A percentile compares a stretch with the other conserved stretches of the same genome.
Evolutionary conservation across 1,140 invertebrate genomes (phyloP).

Genomic region (Zaprionus ghesquierei): DNA sequence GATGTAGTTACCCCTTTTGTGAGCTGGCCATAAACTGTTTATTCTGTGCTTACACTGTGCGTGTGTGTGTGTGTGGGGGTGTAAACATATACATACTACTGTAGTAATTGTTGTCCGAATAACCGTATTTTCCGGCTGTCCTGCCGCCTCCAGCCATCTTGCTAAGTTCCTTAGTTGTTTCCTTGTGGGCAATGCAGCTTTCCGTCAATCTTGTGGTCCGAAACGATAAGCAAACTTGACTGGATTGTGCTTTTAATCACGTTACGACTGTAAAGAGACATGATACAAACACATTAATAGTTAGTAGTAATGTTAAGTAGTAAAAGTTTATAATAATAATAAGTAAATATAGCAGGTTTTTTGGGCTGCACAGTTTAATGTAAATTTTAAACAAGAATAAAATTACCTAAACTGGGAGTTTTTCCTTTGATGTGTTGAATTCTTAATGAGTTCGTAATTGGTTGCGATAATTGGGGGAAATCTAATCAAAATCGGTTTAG

Average conservation of each 20-base stretch:
- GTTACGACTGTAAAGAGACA: conserved; percentile 27
- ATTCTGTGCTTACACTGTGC: background rate
- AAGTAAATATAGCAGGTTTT: too few relatives aligned
- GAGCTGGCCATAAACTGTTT: conserved; percentile 1
- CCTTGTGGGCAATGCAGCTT: conserved; percentile 39
- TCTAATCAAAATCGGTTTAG: background rate
- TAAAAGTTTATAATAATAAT: too few relatives aligned
- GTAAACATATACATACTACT: conserved; percentile 60
- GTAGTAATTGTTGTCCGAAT: conserved; percentile 80
- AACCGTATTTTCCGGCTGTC: conserved; percentile 80
- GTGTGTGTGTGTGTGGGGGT: too few relatives aligned
- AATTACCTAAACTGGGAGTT: background rate
- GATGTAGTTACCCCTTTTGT: conserved; percentile 18
- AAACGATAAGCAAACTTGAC: conserved; percentile 48
- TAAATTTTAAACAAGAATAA: background rate
- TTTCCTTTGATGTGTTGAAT: background rate
- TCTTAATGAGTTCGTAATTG: background rate
- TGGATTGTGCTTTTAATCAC: conserved; percentile 33
- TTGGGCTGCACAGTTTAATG: background rate
- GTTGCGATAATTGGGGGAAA: background rate
- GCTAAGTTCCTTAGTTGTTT: conserved; percentile 48
- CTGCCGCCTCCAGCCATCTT: conserved; percentile 80
- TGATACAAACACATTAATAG: background rate
- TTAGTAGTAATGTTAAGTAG: background rate
- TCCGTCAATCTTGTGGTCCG: conserved; percentile 28